phyloP scores from a whole-genome alignment of 37 sponge, comb jelly and placozoan genomes.

The Halisarca cf. caerulea region DNA sequence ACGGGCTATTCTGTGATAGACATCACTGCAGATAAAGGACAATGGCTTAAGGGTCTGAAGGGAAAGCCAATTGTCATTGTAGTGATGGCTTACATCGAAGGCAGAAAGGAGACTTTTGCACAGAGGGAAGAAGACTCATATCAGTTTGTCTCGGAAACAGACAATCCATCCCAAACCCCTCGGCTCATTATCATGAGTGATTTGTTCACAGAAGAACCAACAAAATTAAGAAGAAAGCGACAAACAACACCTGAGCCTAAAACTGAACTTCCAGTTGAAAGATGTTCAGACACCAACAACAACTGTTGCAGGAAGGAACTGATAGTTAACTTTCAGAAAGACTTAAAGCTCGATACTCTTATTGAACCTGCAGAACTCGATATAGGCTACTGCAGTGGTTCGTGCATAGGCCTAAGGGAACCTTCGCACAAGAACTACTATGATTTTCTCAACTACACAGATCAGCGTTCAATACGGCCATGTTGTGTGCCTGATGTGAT shows the following conservation, averaged over 20 bases:
- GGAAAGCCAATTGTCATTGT: background rate
- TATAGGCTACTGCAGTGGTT: background rate
- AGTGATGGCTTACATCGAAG: background rate
- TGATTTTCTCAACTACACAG: background rate
- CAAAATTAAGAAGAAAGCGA: background rate
- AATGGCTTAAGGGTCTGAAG: background rate
- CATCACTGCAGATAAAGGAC: constrained; percentile 12
- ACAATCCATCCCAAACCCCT: background rate
- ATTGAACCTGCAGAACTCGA: background rate
- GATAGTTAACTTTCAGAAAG: constrained; percentile 1
- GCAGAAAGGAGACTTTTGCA: too few species aligned
- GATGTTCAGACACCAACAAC: background rate
- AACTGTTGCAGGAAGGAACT: background rate
- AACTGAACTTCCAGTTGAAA: background rate
- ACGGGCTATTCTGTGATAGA: background rate
- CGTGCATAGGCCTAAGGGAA: background rate
- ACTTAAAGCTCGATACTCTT: background rate
- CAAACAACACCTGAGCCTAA: background rate
- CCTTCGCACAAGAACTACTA: background rate
- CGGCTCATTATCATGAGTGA: background rate
- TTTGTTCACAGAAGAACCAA: background rate
- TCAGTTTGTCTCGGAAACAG: background rate
- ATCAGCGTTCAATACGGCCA: background rate
- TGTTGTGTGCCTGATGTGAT: constrained; percentile 13
- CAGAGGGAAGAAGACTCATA: background rate